Conservation (phyloP, 2,113 vertebrate genomes). For the Corydoras sp. region DNA sequence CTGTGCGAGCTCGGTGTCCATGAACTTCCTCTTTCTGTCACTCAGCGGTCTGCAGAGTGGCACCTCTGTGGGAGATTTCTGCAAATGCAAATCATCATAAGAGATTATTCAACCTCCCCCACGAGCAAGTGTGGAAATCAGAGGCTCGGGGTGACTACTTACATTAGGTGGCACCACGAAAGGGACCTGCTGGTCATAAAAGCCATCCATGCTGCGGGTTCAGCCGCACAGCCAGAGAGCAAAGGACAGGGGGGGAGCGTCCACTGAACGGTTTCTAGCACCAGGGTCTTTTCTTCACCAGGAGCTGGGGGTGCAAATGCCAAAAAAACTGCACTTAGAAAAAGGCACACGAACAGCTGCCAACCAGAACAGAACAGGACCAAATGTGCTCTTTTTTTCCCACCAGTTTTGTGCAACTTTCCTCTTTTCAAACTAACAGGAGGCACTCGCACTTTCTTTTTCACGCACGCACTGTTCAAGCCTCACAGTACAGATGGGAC, state of each 20-base stretch:
- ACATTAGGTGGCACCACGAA: too few species aligned
- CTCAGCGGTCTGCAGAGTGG: slow-evolving; percentile 57
- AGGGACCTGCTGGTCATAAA: too few species aligned
- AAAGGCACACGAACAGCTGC: slow-evolving; percentile 34
- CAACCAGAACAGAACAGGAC: slow-evolving; percentile 4
- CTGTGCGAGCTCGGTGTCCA: slow-evolving; percentile 77
- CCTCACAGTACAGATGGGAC: slow-evolving; percentile 32
- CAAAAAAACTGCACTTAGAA: slow-evolving; percentile 39
- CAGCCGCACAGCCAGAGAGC: slow-evolving; percentile 16
- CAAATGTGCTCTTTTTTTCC: slow-evolving; percentile 34
- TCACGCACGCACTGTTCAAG: slow-evolving; percentile 1
- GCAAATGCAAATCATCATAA: not conserved
- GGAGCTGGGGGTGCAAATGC: slow-evolving; percentile 19
- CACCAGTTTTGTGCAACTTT: slow-evolving; percentile 16
- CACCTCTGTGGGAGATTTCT: slow-evolving; percentile 65
- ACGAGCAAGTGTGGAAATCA: not conserved
- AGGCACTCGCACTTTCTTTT: not conserved
- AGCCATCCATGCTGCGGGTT: too few species aligned
- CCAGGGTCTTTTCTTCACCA: not conserved
- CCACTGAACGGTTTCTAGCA: not conserved
- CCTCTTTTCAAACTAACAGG: not conserved
- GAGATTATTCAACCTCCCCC: too few species aligned
- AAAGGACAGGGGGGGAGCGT: not conserved
- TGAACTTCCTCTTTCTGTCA: slow-evolving; percentile 80
- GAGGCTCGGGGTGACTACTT: too few species aligned